Evolutionary conservation across 2,797 vertebrate genomes (phyloP).

Genomic region (Anniella stebbinsi): DNA sequence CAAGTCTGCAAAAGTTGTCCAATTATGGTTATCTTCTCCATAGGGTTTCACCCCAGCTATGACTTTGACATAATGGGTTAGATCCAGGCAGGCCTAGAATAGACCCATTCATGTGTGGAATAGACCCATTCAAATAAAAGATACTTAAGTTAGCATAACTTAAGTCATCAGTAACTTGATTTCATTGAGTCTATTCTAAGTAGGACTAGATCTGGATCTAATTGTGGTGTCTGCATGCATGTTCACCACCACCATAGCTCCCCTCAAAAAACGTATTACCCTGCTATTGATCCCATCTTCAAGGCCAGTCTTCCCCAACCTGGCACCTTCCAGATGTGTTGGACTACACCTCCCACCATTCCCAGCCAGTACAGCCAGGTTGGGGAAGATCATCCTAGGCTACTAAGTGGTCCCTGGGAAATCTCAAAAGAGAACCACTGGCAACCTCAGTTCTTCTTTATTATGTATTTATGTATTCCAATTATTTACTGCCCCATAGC

Average conservation of each 20-base stretch:
- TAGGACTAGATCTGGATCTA: neutral
- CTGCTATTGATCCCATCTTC: neutral
- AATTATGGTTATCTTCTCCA: neutral
- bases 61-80: neutral
- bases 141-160: neutral
- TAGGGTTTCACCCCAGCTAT: neutral
- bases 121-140: neutral
- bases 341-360: too few species aligned
- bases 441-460: neutral
- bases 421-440: neutral
- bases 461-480: too few species aligned
- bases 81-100: neutral
- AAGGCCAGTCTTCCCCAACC: neutral
- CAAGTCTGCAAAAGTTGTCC: slow-evolving; percentile 37
- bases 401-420: neutral
- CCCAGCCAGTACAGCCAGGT: too few species aligned
- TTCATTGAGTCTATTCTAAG: neutral
- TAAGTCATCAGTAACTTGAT: neutral
- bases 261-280: neutral
- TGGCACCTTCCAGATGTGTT: too few species aligned
- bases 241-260: neutral
- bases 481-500: too few species aligned
- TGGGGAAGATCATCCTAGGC: neutral
- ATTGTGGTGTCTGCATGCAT: neutral
- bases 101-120: too few species aligned